These are phyloP conservation scores for Paradoxurus hermaphroditus DNA, from an alignment of 2,113 vertebrate species.

Conservation along the genomic window DNA sequence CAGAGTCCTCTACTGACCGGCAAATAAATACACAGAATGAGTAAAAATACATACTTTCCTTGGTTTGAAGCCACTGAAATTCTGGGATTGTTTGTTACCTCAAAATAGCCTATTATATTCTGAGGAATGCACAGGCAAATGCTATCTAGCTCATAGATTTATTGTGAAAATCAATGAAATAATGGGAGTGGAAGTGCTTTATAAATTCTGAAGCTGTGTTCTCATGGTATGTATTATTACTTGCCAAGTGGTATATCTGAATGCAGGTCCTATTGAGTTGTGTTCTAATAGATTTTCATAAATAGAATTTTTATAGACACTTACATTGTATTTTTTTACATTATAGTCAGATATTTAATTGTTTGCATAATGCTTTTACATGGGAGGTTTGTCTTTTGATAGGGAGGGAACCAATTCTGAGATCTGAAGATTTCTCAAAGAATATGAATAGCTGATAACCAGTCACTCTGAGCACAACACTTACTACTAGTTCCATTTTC, in stretches of 20 bases:
- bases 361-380: neutral
- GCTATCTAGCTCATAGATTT: neutral
- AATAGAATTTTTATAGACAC: neutral
- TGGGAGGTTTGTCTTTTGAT: neutral
- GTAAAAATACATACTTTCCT: neutral
- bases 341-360: neutral
- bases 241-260: neutral
- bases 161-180: neutral
- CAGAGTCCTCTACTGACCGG: neutral
- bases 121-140: neutral
- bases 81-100: neutral
- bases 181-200: neutral
- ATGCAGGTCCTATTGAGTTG: neutral
- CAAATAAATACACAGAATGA: neutral
- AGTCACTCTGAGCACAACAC: neutral
- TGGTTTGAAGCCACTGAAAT: neutral
- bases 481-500: neutral
- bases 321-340: neutral
- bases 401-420: neutral
- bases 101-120: neutral
- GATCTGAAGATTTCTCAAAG: constrained; percentile 15
- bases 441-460: neutral
- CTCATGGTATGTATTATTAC: neutral
- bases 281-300: neutral
- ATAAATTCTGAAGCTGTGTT: neutral